Evolutionary conservation across 92 coral and sea anemone genomes (phyloP).

Genomic region (Hydrozoanthus gracilis): DNA sequence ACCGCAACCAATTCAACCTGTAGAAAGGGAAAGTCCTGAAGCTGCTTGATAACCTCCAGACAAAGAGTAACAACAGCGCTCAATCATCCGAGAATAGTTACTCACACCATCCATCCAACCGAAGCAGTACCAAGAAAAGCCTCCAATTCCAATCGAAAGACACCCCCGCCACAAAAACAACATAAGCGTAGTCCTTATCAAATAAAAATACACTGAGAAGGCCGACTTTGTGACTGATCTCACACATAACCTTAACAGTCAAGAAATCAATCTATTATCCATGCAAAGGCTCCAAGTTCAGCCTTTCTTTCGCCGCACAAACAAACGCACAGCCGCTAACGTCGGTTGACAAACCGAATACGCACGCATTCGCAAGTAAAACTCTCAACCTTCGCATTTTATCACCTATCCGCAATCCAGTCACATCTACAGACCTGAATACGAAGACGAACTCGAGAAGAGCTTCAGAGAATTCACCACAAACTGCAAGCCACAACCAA

Average conservation of each 20-base stretch:
- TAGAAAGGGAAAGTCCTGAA: constrained; percentile 28
- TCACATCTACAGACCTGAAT: constrained; percentile 15
- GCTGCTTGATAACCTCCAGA: constrained; percentile 27
- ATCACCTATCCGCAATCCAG: constrained; percentile 12
- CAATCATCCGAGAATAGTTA: neutral
- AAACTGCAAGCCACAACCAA: constrained; percentile 31
- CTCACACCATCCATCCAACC: too few species aligned
- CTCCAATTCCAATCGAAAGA: too few species aligned
- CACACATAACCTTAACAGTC: constrained; percentile 44
- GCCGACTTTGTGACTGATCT: constrained; percentile 42
- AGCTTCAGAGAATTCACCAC: constrained; percentile 57
- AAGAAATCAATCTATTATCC: constrained; percentile 46
- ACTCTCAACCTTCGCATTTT: constrained; percentile 10
- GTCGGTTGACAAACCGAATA: constrained; percentile 53
- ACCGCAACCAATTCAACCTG: constrained; percentile 54
- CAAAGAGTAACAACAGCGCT: neutral
- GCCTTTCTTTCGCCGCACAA: constrained; percentile 40
- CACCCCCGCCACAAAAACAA: too few species aligned
- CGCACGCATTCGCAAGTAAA: constrained; percentile 33
- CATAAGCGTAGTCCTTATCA: neutral
- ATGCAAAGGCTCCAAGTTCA: constrained; percentile 59
- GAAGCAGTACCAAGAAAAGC: too few species aligned
- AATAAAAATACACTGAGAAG: neutral
- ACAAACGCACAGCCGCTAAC: constrained; percentile 32
- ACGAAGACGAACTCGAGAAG: constrained; percentile 52